Conservation (phyloP, 53 echinoderm and acorn worm genomes). For the Paracentrotus lividus region DNA sequence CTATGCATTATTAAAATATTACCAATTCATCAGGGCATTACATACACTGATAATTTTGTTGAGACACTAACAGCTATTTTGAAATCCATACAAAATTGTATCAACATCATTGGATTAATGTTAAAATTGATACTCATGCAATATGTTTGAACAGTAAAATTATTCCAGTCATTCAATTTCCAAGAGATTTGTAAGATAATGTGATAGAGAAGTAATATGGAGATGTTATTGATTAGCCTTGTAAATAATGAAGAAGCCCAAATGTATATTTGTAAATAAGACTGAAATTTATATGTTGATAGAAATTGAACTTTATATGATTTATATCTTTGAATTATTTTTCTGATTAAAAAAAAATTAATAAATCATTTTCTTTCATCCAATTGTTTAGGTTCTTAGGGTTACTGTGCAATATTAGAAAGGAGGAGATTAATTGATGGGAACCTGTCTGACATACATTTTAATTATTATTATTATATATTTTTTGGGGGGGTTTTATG, state of each 20-base stretch:
- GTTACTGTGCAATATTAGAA: conserved; percentile 5
- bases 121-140: too few relatives aligned
- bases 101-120: neutral
- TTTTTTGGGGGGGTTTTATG: too few relatives aligned
- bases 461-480: too few relatives aligned
- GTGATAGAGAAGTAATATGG: neutral
- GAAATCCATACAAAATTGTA: neutral
- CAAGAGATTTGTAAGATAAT: neutral
- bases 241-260: neutral
- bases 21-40: neutral
- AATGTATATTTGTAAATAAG: conserved; percentile 54
- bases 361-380: neutral
- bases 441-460: too few relatives aligned
- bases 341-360: neutral
- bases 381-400: neutral
- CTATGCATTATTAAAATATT: neutral
- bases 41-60: too few relatives aligned
- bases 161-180: too few relatives aligned
- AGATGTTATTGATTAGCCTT: neutral
- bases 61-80: neutral
- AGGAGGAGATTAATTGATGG: too few relatives aligned
- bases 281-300: conserved; percentile 8
- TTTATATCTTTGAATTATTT: neutral
- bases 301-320: neutral
- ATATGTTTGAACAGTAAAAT: neutral